Evolutionary conservation across 1,140 invertebrate species (phyloP), one percentile per base, ranked within the genome.

Genomic region (Procambarus virginalis): DNA sequence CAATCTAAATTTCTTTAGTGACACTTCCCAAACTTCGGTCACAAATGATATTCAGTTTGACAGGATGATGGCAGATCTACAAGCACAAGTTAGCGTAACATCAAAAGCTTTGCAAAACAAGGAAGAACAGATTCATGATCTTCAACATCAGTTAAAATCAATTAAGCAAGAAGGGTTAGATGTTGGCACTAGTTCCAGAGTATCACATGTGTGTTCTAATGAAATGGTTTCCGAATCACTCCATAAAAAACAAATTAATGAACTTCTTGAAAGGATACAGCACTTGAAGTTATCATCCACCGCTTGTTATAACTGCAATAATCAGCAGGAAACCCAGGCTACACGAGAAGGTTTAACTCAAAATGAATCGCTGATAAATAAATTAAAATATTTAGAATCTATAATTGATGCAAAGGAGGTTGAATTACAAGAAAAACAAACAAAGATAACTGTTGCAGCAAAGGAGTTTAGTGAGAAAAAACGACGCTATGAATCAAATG

Each of bases 401-500:
- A 20, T 45, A 46, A 20, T 83, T 60, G 73, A 79, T 75, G n/a
- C 20, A 10, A 89, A 84, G 51, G 75, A 89, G 34, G 46, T 49
- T 45, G 81, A 89, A 68, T 51, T 89, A 9, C 68, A 89, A 34
- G 82, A 89, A 64, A 46, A 55, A 10, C 49, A 89, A 77, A 78
- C 46, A 70, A 89, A 84, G 78, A 51, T 78, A 3, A 46, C 34
- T 22, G 6, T 45, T 22, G 73, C 79, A 20, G n/a, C 78, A 2
- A 88, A 73, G 58, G 88, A 89, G 60, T 89, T 89, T 75, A 73
- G 80, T 3, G 88, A 89, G 73, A 89, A 89, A 51, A 81, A 79
- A 51, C 55, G 88, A 77, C 73, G 88, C 12, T 89, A 89, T 46
- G 88, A 89, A 83, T 89, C 88, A 2, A 89, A 89, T 70, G 88